Percentiles rank a stretch among this genome's conserved stretches.
Conservation (phyloP, 2,888 invertebrate genomes). For the Ceramica pisi region DNA sequence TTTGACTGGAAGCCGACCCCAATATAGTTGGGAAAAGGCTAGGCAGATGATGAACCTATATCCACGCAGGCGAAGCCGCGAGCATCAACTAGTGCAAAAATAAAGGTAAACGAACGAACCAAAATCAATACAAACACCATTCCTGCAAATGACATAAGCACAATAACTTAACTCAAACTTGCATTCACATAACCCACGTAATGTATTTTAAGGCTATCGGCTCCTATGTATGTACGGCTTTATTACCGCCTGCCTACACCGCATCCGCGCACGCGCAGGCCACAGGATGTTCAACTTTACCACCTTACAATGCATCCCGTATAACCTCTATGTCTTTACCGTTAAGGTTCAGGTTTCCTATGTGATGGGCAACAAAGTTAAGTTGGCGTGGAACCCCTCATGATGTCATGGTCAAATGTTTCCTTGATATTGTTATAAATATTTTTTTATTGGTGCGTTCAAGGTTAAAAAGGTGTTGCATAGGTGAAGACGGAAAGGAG, state of each 20-base stretch:
- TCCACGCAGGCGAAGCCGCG: too few relatives aligned
- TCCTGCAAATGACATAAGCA: conserved; percentile 28
- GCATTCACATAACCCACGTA: conserved; percentile 57
- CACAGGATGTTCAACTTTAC: conserved; percentile 80
- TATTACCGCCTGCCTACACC: conserved; percentile 74
- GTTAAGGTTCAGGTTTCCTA: conserved; percentile 52
- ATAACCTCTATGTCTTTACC: conserved; percentile 27
- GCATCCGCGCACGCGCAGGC: conserved; percentile 84
- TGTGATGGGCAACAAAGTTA: neutral
- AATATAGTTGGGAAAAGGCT: too few relatives aligned
- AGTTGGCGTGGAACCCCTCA: conserved; percentile 61
- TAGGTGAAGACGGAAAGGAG: neutral
- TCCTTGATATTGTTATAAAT: conserved; percentile 69
- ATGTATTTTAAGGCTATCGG: conserved; percentile 68
- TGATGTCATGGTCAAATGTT: conserved; percentile 73
- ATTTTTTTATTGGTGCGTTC: conserved; percentile 33
- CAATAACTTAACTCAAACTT: conserved; percentile 28
- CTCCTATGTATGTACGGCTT: conserved; percentile 66
- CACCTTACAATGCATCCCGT: conserved; percentile 36
- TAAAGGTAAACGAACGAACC: neutral
- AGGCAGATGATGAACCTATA: too few relatives aligned
- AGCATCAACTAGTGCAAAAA: too few relatives aligned
- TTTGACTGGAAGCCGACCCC: too few relatives aligned
- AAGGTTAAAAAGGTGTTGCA: conserved; percentile 12
- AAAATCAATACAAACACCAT: conserved; percentile 1